Conservation (phyloP, 2,888 invertebrate genomes). For the Leptothorax acervorum region DNA sequence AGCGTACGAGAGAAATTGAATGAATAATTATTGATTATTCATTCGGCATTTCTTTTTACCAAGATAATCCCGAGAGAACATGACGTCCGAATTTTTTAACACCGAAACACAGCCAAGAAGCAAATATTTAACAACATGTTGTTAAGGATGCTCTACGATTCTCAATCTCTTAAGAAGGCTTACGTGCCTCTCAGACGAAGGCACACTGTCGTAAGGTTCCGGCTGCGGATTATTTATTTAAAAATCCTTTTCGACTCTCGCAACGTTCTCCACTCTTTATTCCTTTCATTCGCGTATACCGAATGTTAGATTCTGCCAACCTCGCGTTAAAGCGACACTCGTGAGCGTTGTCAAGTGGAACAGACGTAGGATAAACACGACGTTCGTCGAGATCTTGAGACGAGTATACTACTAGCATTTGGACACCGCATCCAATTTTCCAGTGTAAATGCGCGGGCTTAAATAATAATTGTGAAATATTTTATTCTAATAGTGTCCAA, state of each 20-base stretch:
- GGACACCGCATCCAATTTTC: constrained; percentile 46
- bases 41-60: not conserved
- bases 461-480: constrained; percentile 10
- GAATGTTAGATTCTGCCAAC: constrained; percentile 51
- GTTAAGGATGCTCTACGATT: constrained; percentile 53
- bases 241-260: constrained; percentile 68
- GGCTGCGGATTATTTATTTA: constrained; percentile 72
- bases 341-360: constrained; percentile 69
- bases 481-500: not conserved
- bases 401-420: constrained; percentile 53
- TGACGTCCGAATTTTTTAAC: constrained; percentile 25
- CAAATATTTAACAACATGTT: constrained; percentile 46
- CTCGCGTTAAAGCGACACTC: constrained; percentile 71
- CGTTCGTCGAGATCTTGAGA: constrained; percentile 51
- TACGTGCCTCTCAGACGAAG: constrained; percentile 54
- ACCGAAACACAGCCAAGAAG: constrained; percentile 17
- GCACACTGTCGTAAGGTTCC: constrained; percentile 50
- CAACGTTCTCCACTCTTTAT: constrained; percentile 39
- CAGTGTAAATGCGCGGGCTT: constrained; percentile 14
- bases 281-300: constrained; percentile 47
- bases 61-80: constrained; percentile 4
- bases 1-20: constrained; percentile 9
- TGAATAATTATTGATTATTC: constrained; percentile 2
- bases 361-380: constrained; percentile 77
- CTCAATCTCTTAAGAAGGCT: constrained; percentile 58